Percentiles rank a stretch among this genome's conserved stretches.
phyloP scores from a whole-genome alignment of 2,797 vertebrate genomes.

The Catamblyrhynchus diadema region DNA sequence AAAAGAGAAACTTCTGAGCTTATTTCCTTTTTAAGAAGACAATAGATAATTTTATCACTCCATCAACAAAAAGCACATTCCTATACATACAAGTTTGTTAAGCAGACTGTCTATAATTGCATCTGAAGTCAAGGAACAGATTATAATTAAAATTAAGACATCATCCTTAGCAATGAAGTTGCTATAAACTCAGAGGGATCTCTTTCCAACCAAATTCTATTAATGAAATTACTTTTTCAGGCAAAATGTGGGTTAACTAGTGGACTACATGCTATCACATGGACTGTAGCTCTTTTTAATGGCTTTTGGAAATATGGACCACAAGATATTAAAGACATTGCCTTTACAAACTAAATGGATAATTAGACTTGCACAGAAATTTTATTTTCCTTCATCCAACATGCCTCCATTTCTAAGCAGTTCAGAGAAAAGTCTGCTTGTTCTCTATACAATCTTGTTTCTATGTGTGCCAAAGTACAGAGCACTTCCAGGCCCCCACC shows the following conservation, averaged over 20 bases:
- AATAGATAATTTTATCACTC: not conserved
- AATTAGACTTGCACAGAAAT: not conserved
- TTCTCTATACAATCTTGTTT: not conserved
- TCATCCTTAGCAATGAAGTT: not conserved
- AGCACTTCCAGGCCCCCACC: not conserved
- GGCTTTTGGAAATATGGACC: not conserved
- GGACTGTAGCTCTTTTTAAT: not conserved
- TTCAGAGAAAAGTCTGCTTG: not conserved
- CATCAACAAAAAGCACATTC: not conserved
- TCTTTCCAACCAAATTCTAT: not conserved
- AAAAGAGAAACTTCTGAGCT: not conserved
- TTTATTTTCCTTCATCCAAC: not conserved
- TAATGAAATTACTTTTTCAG: not conserved
- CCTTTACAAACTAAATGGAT: not conserved
- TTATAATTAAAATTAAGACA: not conserved
- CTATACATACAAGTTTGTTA: not conserved
- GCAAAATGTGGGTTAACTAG: not conserved
- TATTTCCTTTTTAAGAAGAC: not conserved
- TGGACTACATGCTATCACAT: not conserved
- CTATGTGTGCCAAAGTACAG: not conserved
- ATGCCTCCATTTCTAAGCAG: not conserved
- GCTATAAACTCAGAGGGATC: not conserved
- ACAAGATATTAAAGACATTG: not conserved
- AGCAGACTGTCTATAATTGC: not conserved
- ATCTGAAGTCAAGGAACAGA: not conserved